Evolutionary conservation across 1,140 invertebrate species (phyloP).

Genomic region (Magallana gigas): DNA sequence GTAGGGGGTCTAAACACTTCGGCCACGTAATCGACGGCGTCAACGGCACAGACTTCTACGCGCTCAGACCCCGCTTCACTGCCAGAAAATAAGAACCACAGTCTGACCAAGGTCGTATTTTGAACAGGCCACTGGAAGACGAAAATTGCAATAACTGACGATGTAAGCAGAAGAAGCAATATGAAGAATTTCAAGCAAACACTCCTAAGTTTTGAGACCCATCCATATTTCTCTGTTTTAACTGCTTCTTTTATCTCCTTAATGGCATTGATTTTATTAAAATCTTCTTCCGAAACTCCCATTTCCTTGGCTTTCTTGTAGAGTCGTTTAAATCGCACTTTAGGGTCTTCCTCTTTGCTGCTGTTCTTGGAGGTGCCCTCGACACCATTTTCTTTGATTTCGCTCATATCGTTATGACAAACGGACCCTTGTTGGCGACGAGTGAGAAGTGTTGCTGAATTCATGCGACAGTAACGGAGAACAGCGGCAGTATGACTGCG

Average conservation of each 20-base stretch:
- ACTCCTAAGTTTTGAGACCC: background rate
- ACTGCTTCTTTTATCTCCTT: slow-evolving; percentile 23
- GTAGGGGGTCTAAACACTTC: slow-evolving; percentile 88
- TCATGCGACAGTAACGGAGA: background rate
- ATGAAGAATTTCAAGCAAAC: slow-evolving; percentile 49
- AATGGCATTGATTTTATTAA: slow-evolving; percentile 58
- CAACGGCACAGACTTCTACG: slow-evolving; percentile 75
- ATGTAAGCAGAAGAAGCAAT: background rate
- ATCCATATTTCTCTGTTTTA: background rate
- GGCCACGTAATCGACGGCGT: slow-evolving; percentile 82
- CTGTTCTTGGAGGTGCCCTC: background rate
- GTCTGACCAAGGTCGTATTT: slow-evolving; percentile 54
- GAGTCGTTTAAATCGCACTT: slow-evolving; percentile 65
- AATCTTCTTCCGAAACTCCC: slow-evolving; percentile 66
- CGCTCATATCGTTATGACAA: background rate
- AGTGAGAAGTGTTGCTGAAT: slow-evolving; percentile 19
- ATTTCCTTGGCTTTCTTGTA: slow-evolving; percentile 64
- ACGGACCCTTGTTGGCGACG: background rate
- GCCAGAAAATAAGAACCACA: slow-evolving; percentile 58
- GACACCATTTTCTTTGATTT: slow-evolving; percentile 40
- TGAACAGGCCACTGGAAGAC: slow-evolving; percentile 69
- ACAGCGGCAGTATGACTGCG: background rate
- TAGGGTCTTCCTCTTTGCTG: slow-evolving; percentile 42
- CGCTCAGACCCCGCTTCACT: slow-evolving; percentile 64
- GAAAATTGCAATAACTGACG: slow-evolving; percentile 25